Base-by-base conservation (phyloP, 1,140 invertebrate species). In the Aphelinus certus region DNA sequence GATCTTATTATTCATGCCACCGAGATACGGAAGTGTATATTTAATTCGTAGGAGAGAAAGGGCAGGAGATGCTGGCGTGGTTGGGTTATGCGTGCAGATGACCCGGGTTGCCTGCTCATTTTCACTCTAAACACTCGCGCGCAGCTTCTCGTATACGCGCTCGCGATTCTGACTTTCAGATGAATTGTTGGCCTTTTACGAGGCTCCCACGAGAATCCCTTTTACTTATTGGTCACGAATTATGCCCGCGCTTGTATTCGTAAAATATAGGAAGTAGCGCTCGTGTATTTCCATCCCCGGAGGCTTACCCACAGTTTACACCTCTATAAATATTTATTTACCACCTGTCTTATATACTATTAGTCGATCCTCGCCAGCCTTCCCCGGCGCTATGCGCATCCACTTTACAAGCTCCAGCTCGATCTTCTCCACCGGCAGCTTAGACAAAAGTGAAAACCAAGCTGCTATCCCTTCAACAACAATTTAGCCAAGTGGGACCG, bases 271-370 rank as follows among this genome's bases (percentile, higher is more conserved):
- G 46, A 69, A 60, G 49, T 46, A 1, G 47, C 62, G 5, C n/a
- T n/a, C 9, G 62, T n/a, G 3, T 3, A 64, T 26, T 51, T 64
- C 51, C 51, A 64, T 26, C 2, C 10, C 46, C 47, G 4, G 26
- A 26, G 10, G 43, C n/a, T 64, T 2, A 4, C 45, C 47, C 3
- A n/a, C 42, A 64, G 47, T 62, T 62, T 53, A 51, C 51, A 42
- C 43, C 61, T 71, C 48, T 64, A 71, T 71, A 71, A 64, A 71
- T 71, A 71, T 63, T 71, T 64, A 63, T 71, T 45, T 10, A 71
- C 55, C 60, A 71, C 51, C 61, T 65, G 70, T 56, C 45, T 3
- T 10, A 26, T 26, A 26, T 26, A 26, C 26, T 26, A 26, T 26
- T 26, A 26, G 26, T 26, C 26, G 26, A 26, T 26, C 26, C 26